Evolutionary conservation across 1,140 invertebrate genomes (phyloP), one percentile per base, ranked within the genome.

Genomic region (Spodoptera litura): DNA sequence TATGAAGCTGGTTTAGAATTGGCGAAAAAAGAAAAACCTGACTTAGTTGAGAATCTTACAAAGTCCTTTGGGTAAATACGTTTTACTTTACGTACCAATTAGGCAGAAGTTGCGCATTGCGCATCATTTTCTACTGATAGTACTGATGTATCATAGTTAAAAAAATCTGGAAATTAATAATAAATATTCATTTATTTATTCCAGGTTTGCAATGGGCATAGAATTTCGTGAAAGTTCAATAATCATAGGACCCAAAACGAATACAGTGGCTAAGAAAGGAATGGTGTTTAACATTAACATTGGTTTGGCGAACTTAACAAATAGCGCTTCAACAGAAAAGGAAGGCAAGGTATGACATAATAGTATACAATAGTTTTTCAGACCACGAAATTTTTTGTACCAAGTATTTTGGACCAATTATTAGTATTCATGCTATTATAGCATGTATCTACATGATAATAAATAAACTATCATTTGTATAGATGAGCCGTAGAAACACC

Each of bases 211-310:
- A 0, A 99, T 98, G 96, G 99, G 99, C 9, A 98, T 99, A 87
- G 99, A 99, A 94, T 99, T 99, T 93, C 96, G 99, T 66, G 99
- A 99, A 94, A 97, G 97, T 84, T 98, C 98, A 0, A 95, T 99
- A 51, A 95, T 99, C 0, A 98, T 99, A 87, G 98, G 97, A 3
- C 97, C 98, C 3, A 99, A 99, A 95, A 98, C 97, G 56, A 96
- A 95, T 27, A 96, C 96, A 3, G 85, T 96, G n/a, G 96, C 97
- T 0, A 97, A 97, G 85, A 99, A 99, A 92, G 98, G 98, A 58
- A 99, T 99, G 99, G 97, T 99, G 0, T 99, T 99, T 87, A 99
- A 99, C 92, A 96, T 99, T 10, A 99, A 98, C 88, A 96, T 99
- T 83, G 99, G 99, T 56, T 96, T 99, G 49, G 96, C 98, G n/a